These are phyloP conservation scores for Acestrorhynchus altus DNA, from an alignment of 2,797 vertebrate species.

Conservation along the genomic window DNA sequence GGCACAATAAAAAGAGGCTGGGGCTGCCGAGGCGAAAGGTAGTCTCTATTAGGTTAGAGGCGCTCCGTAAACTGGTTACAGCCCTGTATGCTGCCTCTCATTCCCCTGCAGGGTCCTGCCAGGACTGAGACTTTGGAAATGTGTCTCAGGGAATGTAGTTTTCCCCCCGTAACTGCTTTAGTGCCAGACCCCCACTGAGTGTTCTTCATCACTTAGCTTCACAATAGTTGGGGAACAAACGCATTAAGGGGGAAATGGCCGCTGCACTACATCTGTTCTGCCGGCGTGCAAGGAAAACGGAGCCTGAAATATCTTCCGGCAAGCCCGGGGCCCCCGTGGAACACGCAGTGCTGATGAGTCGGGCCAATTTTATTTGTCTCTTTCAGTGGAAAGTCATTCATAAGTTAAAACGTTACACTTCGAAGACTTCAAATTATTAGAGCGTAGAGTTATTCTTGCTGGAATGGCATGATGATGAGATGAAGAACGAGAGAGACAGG, in stretches of 20 bases:
- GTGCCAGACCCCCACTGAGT: constrained; percentile 68
- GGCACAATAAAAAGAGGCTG: constrained; percentile 67
- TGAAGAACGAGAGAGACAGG: neutral
- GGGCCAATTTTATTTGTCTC: neutral
- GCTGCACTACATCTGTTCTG: constrained; percentile 68
- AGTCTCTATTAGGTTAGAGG: constrained; percentile 71
- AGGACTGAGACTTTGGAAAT: constrained; percentile 62
- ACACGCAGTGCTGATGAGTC: neutral
- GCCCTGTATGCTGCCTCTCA: constrained; percentile 63
- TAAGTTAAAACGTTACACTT: constrained; percentile 30
- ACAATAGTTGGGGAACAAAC: constrained; percentile 69
- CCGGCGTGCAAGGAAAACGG: constrained; percentile 53
- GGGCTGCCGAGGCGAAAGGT: constrained; percentile 56
- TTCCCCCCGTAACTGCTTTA: constrained; percentile 75
- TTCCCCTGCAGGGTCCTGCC: constrained; percentile 65
- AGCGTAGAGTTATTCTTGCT: constrained; percentile 32
- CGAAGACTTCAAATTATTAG: constrained; percentile 25
- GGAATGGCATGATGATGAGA: neutral
- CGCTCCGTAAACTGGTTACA: constrained; percentile 73
- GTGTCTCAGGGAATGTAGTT: constrained; percentile 66
- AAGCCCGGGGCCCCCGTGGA: neutral
- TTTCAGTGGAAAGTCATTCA: constrained; percentile 36
- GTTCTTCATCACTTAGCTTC: constrained; percentile 79
- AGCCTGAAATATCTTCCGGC: neutral
- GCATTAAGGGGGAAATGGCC: constrained; percentile 66